These are phyloP conservation scores for Volucella inflata DNA, from an alignment of 2,888 invertebrate genomes.

Conservation along the genomic window DNA sequence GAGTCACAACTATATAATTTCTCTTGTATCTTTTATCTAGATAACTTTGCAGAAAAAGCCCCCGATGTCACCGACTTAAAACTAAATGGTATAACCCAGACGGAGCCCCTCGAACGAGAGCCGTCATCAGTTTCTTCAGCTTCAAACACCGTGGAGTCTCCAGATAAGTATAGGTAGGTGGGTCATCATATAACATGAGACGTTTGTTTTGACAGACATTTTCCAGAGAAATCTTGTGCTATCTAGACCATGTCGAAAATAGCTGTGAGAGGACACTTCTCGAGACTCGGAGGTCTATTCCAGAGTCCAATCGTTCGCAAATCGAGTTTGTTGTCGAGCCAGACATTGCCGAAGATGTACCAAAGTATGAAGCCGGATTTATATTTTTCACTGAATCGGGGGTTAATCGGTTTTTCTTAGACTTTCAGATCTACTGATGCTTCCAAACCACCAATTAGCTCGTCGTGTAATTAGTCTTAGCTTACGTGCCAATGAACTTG, in stretches of 20 bases:
- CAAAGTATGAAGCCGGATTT: slow-evolving; percentile 79
- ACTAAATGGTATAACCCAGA: slow-evolving; percentile 76
- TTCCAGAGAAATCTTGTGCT: slow-evolving; percentile 82
- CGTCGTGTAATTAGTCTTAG: slow-evolving; percentile 82
- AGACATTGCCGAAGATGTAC: slow-evolving; percentile 83
- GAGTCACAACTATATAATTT: neutral
- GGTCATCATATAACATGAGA: neutral
- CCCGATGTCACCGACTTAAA: slow-evolving; percentile 79
- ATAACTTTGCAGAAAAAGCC: slow-evolving; percentile 80
- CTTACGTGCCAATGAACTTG: slow-evolving; percentile 83
- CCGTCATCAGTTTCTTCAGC: slow-evolving; percentile 29
- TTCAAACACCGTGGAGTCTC: slow-evolving; percentile 65
- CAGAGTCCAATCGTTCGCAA: slow-evolving; percentile 82
- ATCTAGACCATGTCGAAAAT: slow-evolving; percentile 83
- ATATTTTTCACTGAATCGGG: neutral
- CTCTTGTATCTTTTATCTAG: slow-evolving; percentile 64
- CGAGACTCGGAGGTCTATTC: slow-evolving; percentile 82
- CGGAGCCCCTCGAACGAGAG: slow-evolving; percentile 70
- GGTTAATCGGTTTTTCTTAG: slow-evolving; percentile 72
- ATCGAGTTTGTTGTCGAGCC: slow-evolving; percentile 83
- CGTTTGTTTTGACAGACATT: neutral
- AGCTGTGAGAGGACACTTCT: slow-evolving; percentile 83
- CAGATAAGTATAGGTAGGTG: slow-evolving; percentile 81
- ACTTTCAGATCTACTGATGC: slow-evolving; percentile 82
- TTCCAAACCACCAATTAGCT: slow-evolving; percentile 83